Percentiles rank a stretch among this genome's conserved stretches.
Conservation (phyloP, 2,888 invertebrate genomes). For the Acrobasis repandana region DNA sequence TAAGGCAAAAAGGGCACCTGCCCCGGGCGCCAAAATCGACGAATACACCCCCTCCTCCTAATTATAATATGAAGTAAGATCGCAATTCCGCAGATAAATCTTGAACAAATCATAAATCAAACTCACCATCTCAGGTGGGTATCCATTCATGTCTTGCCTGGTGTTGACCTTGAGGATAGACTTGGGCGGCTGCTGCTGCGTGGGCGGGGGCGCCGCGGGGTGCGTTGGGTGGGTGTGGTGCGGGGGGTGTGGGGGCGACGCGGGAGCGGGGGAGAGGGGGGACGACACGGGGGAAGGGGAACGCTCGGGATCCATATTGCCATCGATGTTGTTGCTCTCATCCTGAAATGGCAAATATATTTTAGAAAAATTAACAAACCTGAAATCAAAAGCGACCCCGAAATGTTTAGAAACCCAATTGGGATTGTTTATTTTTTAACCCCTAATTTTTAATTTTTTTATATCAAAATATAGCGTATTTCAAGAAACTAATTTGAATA, state of each 20-base stretch:
- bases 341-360: conserved; percentile 36
- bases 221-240: conserved; percentile 34
- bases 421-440: too few relatives aligned
- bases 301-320: conserved; percentile 45
- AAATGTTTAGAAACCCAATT: too few relatives aligned
- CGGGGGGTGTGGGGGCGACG: conserved; percentile 32
- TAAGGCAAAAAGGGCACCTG: too few relatives aligned
- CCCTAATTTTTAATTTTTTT: too few relatives aligned
- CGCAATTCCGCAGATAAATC: too few relatives aligned
- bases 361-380: too few relatives aligned
- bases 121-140: conserved; percentile 47
- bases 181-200: conserved; percentile 62
- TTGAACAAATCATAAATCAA: background rate
- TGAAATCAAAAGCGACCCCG: too few relatives aligned
- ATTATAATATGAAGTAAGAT: too few relatives aligned
- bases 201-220: conserved; percentile 25
- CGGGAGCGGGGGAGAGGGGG: conserved; percentile 34
- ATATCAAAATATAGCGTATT: too few relatives aligned
- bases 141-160: conserved; percentile 64
- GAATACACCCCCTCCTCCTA: too few relatives aligned
- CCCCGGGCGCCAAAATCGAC: too few relatives aligned
- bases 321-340: conserved; percentile 47
- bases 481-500: too few relatives aligned
- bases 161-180: conserved; percentile 77
- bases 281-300: conserved; percentile 30